phyloP scores from a whole-genome alignment of 2,113 vertebrate genomes.

The Festucalex cinctus region DNA sequence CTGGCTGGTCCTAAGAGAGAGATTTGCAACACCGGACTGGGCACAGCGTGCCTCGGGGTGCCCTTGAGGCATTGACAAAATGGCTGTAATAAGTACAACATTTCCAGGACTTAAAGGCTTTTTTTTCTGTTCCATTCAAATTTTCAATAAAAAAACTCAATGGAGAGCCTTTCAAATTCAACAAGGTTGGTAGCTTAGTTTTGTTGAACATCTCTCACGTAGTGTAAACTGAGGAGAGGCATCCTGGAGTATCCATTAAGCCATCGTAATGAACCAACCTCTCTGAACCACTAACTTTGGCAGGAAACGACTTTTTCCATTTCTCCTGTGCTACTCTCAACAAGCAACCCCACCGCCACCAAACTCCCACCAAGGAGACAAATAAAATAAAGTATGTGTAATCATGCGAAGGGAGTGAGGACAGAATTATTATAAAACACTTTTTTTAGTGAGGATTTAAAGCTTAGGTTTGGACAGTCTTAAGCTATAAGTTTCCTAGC shows the following conservation, averaged over 20 bases:
- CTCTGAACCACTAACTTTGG: constrained; percentile 71
- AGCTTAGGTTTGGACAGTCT: background rate
- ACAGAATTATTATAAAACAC: constrained; percentile 23
- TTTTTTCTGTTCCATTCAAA: constrained; percentile 27
- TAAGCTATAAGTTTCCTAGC: background rate
- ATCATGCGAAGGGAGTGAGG: constrained; percentile 22
- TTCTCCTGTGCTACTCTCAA: constrained; percentile 52
- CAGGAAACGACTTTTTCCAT: constrained; percentile 73
- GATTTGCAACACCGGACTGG: constrained; percentile 19
- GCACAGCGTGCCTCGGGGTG: constrained; percentile 20
- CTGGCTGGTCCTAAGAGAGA: constrained; percentile 29
- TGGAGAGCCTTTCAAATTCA: constrained; percentile 29
- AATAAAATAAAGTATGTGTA: constrained; percentile 42
- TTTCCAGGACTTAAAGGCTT: constrained; percentile 38
- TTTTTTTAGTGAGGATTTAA: background rate
- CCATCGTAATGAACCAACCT: constrained; percentile 67
- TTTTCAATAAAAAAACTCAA: constrained; percentile 27
- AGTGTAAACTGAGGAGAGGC: constrained; percentile 67
- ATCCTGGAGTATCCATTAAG: constrained; percentile 75
- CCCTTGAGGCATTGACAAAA: constrained; percentile 32
- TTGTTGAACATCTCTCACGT: constrained; percentile 48
- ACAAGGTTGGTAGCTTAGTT: constrained; percentile 41
- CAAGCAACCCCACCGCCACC: constrained; percentile 38
- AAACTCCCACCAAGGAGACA: constrained; percentile 53
- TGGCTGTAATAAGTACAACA: constrained; percentile 17